A percentile compares a stretch with the other conserved stretches of the same genome.
Conservation (phyloP, 2,888 invertebrate genomes). For the Xestia c-nigrum region DNA sequence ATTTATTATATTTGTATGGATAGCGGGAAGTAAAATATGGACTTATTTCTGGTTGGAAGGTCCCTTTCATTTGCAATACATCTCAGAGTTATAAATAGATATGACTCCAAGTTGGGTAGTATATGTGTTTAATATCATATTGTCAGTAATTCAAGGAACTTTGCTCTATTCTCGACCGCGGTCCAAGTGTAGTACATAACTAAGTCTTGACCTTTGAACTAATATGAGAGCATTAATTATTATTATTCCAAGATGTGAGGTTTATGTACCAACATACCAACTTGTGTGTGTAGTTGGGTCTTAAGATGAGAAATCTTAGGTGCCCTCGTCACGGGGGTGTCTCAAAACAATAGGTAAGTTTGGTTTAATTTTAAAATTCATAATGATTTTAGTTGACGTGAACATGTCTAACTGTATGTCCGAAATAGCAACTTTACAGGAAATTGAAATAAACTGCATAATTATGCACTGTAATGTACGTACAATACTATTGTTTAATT, state of each 20-base stretch:
- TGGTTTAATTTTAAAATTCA: background rate
- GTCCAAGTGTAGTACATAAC: slow-evolving; percentile 8
- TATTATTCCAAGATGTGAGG: slow-evolving; percentile 20
- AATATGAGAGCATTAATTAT: slow-evolving; percentile 41
- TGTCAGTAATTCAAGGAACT: slow-evolving; percentile 19
- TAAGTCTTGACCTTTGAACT: slow-evolving; percentile 32
- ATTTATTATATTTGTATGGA: background rate
- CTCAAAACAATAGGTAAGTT: background rate
- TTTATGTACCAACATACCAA: background rate
- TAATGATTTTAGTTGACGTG: too few relatives aligned
- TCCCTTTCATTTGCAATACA: slow-evolving; percentile 40
- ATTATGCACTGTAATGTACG: too few relatives aligned
- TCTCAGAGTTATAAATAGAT: slow-evolving; percentile 26
- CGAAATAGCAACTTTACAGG: too few relatives aligned
- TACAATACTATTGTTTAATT: too few relatives aligned
- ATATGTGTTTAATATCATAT: slow-evolving; percentile 12
- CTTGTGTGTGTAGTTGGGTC: background rate
- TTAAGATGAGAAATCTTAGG: background rate
- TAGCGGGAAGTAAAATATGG: slow-evolving; percentile 30
- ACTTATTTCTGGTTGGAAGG: slow-evolving; percentile 25
- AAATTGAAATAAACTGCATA: too few relatives aligned
- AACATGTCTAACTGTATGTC: too few relatives aligned
- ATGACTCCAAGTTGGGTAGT: slow-evolving; percentile 1
- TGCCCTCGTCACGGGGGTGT: background rate
- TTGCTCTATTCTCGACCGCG: slow-evolving; percentile 1